These are phyloP conservation scores for Brachionus plicatilis DNA, from an alignment of 1,140 invertebrate species.

Conservation along the genomic window DNA sequence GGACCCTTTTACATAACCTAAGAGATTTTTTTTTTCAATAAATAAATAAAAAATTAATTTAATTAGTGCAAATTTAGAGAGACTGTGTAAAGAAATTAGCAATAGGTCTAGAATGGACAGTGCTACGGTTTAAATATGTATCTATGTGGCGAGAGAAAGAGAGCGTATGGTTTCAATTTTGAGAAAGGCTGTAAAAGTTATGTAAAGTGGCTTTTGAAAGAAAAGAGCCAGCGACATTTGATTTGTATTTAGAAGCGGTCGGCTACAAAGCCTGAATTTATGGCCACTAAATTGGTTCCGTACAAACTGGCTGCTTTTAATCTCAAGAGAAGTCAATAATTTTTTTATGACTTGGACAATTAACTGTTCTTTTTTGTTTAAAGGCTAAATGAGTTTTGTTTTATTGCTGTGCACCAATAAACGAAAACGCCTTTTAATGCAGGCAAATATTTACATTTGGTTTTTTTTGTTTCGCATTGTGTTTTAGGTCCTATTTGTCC, in stretches of 20 bases:
- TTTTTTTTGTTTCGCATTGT: neutral
- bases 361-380: neutral
- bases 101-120: too few species aligned
- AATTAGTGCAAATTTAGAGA: too few species aligned
- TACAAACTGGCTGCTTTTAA: neutral
- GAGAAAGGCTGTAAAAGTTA: neutral
- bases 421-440: slow-evolving; percentile 7
- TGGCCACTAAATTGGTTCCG: slow-evolving; percentile 6
- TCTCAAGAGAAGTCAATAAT: neutral
- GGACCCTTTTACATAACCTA: too few species aligned
- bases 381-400: neutral
- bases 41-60: too few species aligned
- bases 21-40: too few species aligned
- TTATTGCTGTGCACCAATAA: slow-evolving; percentile 14
- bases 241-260: neutral
- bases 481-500: slow-evolving; percentile 11
- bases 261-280: neutral
- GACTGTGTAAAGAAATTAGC: too few species aligned
- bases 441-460: slow-evolving; percentile 5
- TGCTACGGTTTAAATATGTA: neutral
- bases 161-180: neutral
- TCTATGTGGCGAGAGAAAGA: too few species aligned
- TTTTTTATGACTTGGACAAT: slow-evolving; percentile 18
- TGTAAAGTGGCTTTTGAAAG: neutral
- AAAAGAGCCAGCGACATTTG: slow-evolving; percentile 16